Conservation (phyloP, 2,113 vertebrate genomes). For the Sprattus sprattus region DNA sequence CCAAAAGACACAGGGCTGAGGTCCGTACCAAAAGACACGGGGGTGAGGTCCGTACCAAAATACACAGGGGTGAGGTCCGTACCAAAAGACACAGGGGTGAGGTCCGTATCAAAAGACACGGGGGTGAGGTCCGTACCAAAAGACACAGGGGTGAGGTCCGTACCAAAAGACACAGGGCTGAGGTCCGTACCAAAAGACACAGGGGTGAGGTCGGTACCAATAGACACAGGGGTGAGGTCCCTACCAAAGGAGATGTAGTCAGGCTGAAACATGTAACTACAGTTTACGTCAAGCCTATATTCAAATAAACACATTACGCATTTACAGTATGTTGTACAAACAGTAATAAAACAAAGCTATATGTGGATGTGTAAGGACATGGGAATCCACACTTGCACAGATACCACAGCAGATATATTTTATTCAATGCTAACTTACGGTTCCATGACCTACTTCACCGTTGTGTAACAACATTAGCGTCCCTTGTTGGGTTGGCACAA, state of each 20-base stretch:
- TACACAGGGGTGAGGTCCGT: too few species aligned
- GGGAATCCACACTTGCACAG: neutral
- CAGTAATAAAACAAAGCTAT: neutral
- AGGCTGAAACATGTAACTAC: neutral
- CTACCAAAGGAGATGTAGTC: neutral
- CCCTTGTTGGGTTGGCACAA: neutral
- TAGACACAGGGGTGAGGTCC: too few species aligned
- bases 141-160: neutral
- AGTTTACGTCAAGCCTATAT: neutral
- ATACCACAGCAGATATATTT: neutral
- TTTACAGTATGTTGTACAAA: too few species aligned
- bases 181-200: neutral
- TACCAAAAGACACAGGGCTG: neutral
- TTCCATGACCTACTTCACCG: constrained; percentile 4
- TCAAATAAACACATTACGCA: neutral
- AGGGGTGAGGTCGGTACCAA: neutral
- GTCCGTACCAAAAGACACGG: neutral
- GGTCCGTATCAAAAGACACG: neutral
- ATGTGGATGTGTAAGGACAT: neutral
- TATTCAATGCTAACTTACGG: neutral
- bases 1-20: neutral
- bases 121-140: too few species aligned
- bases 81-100: neutral
- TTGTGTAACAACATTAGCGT: constrained; percentile 9
- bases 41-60: neutral